Base-by-base conservation (phyloP, 1,140 invertebrate genomes). In the Triops cancriformis region DNA sequence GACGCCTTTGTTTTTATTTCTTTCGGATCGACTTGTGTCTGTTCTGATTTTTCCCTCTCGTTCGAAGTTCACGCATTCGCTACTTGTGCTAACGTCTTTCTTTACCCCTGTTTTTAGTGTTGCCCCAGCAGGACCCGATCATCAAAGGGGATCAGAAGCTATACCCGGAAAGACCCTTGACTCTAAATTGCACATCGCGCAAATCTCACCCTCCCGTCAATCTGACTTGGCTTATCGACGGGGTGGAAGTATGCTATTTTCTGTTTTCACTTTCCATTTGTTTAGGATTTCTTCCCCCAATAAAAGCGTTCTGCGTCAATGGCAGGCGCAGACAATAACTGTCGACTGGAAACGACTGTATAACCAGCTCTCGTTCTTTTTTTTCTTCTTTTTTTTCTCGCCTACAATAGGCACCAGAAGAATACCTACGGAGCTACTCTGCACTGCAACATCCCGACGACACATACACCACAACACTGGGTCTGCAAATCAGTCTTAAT, bases 61-160 rank as follows among this genome's bases (percentile, higher is more conserved):
- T 64, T 64, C 23, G n/a, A 18, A 18, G 1, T 64, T 5, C 51
- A 5, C 51, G 14, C 23, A 23, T 64, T 12, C 23, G 14, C 23
- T 18, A 64, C n/a, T 64, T 64, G 51, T 64, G 14, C 51, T 64
- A 64, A 64, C 51, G 10, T 64, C 31, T 37, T 37, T 37, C 31
- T 2, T 37, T 64, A n/a, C 51, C 3, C 23, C 51, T 64, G 51
- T 23, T 64, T 64, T 64, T 64, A 64, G 51, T 64, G 51, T 64
- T 64, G 51, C 51, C 51, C 51, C 51, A 64, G 51, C 51, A 64
- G 14, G 51, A 64, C 23, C 51, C 51, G 18, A 23, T 18, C 51
- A 64, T 64, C 51, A 64, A 64, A 64, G 51, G 51, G 51, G 51
- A 64, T 64, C 51, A 64, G 51, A 64, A 64, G 51, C 51, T 64